phyloP scores from a whole-genome alignment of 2,888 invertebrate genomes.

The Osmoderma eremita region DNA sequence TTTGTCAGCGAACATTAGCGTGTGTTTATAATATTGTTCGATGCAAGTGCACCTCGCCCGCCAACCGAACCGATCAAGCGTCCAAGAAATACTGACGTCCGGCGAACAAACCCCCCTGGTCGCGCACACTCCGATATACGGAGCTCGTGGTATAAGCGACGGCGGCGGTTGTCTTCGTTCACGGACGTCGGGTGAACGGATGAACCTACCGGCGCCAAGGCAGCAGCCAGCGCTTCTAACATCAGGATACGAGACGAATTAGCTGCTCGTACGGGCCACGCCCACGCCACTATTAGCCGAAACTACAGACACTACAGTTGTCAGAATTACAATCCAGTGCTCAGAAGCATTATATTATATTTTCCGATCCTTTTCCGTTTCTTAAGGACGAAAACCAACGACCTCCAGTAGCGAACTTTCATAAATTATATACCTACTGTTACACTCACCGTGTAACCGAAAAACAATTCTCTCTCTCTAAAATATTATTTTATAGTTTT shows the following conservation, averaged over 20 bases:
- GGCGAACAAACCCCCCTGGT: conserved; percentile 53
- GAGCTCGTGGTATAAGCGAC: conserved; percentile 43
- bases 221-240: conserved; percentile 26
- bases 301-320: neutral
- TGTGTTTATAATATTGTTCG: conserved; percentile 16
- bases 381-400: neutral
- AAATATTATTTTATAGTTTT: too few relatives aligned
- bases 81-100: conserved; percentile 52
- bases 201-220: conserved; percentile 29
- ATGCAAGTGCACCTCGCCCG: conserved; percentile 42
- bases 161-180: conserved; percentile 17
- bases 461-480: neutral
- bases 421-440: neutral
- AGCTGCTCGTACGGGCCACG: conserved; percentile 10
- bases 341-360: neutral
- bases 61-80: conserved; percentile 48
- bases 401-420: neutral
- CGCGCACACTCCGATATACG: conserved; percentile 53
- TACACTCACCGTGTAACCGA: neutral
- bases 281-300: neutral
- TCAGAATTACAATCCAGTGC: too few relatives aligned
- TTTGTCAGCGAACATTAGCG: conserved; percentile 39
- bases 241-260: conserved; percentile 9
- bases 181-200: conserved; percentile 22
- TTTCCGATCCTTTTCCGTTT: neutral